A percentile compares a stretch with the other conserved stretches of the same genome.
Conservation (phyloP, 2,888 invertebrate genomes). For the Mellilla xanthometata region DNA sequence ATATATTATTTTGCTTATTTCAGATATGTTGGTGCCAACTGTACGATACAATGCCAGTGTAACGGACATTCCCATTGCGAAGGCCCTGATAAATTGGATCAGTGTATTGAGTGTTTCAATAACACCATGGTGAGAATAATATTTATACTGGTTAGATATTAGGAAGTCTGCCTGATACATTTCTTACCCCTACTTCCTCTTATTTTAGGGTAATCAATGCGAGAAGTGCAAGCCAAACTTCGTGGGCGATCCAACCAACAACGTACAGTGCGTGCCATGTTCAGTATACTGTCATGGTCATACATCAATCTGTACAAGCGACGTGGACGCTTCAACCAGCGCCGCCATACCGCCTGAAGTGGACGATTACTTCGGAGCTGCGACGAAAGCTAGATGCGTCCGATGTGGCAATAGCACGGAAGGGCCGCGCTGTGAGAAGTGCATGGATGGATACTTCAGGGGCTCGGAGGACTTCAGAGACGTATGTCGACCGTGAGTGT, state of each 20-base stretch:
- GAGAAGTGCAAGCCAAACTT: slow-evolving; percentile 94
- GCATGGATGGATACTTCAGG: slow-evolving; percentile 88
- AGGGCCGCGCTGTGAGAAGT: slow-evolving; percentile 91
- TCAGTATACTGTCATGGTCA: slow-evolving; percentile 95
- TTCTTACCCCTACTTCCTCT: background rate
- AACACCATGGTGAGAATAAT: slow-evolving; percentile 94
- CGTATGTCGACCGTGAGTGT: slow-evolving; percentile 87
- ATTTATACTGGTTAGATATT: too few species aligned
- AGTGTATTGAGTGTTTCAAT: slow-evolving; percentile 93
- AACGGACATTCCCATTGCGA: slow-evolving; percentile 97
- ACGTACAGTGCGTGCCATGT: slow-evolving; percentile 94
- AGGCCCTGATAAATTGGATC: slow-evolving; percentile 91
- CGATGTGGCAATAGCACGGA: slow-evolving; percentile 92
- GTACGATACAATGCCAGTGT: slow-evolving; percentile 96
- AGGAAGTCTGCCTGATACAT: too few species aligned
- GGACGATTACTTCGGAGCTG: slow-evolving; percentile 84
- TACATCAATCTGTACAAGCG: slow-evolving; percentile 89
- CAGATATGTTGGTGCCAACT: slow-evolving; percentile 91
- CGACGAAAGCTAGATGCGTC: slow-evolving; percentile 89
- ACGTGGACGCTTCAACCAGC: slow-evolving; percentile 67
- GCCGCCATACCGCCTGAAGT: slow-evolving; percentile 76
- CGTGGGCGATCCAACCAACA: slow-evolving; percentile 95
- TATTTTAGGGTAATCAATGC: slow-evolving; percentile 90
- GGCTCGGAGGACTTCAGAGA: slow-evolving; percentile 89
- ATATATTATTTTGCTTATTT: background rate